Conservation (phyloP, 2,888 invertebrate genomes). For the Adelphocoris suturalis region DNA sequence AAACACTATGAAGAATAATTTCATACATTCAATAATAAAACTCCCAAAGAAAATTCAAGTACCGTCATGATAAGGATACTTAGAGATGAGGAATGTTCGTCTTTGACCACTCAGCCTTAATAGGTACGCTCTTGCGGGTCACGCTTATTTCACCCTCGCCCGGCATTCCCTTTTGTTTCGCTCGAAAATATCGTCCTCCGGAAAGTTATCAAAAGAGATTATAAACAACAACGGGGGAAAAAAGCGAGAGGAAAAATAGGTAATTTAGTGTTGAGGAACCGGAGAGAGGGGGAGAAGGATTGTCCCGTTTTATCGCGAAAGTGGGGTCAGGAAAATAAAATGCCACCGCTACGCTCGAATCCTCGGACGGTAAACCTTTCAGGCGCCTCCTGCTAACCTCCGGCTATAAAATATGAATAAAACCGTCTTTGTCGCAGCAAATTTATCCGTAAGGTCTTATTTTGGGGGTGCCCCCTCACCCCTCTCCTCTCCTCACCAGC, state of each 20-base stretch:
- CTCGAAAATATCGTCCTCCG: neutral
- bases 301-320: slow-evolving; percentile 1
- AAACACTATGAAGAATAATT: no score
- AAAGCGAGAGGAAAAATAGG: slow-evolving; percentile 2
- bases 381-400: slow-evolving; percentile 35
- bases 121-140: no score
- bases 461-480: neutral
- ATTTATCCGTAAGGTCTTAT: slow-evolving; percentile 21
- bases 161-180: neutral
- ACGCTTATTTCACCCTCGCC: neutral
- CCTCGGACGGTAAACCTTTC: slow-evolving; percentile 37
- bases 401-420: slow-evolving; percentile 45
- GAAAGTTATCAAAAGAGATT: neutral
- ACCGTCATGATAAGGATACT: no score
- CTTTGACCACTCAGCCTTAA: no score
- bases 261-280: neutral
- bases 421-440: slow-evolving; percentile 31
- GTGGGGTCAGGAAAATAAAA: slow-evolving; percentile 26
- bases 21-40: no score
- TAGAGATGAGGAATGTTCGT: no score
- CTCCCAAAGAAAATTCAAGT: no score
- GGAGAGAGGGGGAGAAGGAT: neutral
- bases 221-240: neutral
- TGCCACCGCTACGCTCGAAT: neutral
- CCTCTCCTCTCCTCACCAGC: neutral